Evolutionary conservation across 2,113 vertebrate species (phyloP).

Genomic region (Oncorhynchus kisutch): DNA sequence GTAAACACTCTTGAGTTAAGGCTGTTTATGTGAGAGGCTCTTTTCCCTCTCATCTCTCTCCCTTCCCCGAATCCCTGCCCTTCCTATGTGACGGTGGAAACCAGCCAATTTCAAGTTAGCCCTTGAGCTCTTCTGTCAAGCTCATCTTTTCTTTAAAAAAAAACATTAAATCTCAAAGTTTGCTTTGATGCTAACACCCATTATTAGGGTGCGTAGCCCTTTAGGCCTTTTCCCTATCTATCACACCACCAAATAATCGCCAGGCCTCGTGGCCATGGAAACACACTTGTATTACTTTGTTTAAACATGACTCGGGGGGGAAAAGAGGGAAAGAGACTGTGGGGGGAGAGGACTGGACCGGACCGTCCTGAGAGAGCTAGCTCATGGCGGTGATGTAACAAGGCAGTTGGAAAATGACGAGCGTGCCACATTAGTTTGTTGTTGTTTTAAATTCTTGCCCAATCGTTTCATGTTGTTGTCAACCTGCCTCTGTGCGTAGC

Average conservation of each 20-base stretch:
- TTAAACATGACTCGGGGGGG: slow-evolving; percentile 65
- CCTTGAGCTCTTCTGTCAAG: slow-evolving; percentile 62
- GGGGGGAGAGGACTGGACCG: slow-evolving; percentile 40
- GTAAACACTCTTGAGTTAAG: slow-evolving; percentile 46
- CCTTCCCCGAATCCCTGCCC: slow-evolving; percentile 5
- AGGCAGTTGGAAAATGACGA: too few relatives aligned
- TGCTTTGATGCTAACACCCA: slow-evolving; percentile 31
- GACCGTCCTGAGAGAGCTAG: slow-evolving; percentile 6
- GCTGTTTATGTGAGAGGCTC: slow-evolving; percentile 18
- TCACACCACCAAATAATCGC: slow-evolving; percentile 59
- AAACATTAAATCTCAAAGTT: slow-evolving; percentile 30
- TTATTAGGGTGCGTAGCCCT: slow-evolving; percentile 56
- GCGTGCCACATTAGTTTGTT: too few relatives aligned
- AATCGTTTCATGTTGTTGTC: background rate
- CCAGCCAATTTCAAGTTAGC: slow-evolving; percentile 59
- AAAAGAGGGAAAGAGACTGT: slow-evolving; percentile 32
- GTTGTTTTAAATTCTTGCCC: too few relatives aligned
- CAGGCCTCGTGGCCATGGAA: slow-evolving; percentile 64
- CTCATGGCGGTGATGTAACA: slow-evolving; percentile 43
- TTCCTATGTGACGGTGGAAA: slow-evolving; percentile 7
- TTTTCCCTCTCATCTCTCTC: background rate
- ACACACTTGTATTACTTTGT: slow-evolving; percentile 71
- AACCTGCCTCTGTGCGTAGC: background rate
- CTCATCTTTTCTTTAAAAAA: slow-evolving; percentile 22
- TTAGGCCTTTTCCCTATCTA: slow-evolving; percentile 54